Evolutionary conservation across 2,797 vertebrate species (phyloP).

Genomic region (Pseudomugil gertrudae): DNA sequence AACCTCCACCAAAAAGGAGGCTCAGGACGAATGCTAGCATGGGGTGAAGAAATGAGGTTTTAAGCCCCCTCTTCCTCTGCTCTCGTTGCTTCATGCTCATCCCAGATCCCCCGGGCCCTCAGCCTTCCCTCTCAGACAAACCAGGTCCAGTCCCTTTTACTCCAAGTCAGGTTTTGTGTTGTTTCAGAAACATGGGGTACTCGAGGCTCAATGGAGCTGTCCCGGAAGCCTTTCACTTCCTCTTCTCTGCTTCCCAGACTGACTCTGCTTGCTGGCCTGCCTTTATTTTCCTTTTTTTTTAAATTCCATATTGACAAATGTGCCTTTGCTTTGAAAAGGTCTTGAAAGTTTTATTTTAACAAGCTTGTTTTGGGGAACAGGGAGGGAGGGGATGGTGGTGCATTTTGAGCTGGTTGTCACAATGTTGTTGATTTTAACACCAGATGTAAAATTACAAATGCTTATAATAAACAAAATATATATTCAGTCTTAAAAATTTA

Average conservation of each 20-base stretch:
- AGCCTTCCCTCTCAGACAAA: slow-evolving; percentile 42
- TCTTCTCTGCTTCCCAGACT: slow-evolving; percentile 60
- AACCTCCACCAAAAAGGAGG: slow-evolving; percentile 65
- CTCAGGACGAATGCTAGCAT: slow-evolving; percentile 71
- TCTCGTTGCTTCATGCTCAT: slow-evolving; percentile 53
- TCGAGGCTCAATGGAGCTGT: slow-evolving; percentile 55
- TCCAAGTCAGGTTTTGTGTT: slow-evolving; percentile 65
- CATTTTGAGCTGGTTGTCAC: slow-evolving; percentile 66
- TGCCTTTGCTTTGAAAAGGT: slow-evolving; percentile 86
- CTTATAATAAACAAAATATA: slow-evolving; percentile 86
- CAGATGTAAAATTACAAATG: slow-evolving; percentile 85
- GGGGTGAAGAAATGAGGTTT: slow-evolving; percentile 56
- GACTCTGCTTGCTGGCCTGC: slow-evolving; percentile 72
- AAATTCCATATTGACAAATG: slow-evolving; percentile 81
- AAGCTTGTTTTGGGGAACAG: slow-evolving; percentile 63
- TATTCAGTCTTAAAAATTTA: slow-evolving; percentile 84
- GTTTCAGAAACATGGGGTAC: slow-evolving; percentile 55
- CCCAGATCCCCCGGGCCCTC: slow-evolving; percentile 44
- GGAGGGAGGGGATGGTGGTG: slow-evolving; percentile 38
- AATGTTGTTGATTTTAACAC: slow-evolving; percentile 82
- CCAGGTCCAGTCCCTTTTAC: slow-evolving; percentile 44
- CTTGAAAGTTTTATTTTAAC: slow-evolving; percentile 81
- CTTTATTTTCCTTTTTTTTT: slow-evolving; percentile 76
- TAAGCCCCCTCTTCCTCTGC: slow-evolving; percentile 46
- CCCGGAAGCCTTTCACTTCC: slow-evolving; percentile 54